phyloP scores from a whole-genome alignment of 1,140 invertebrate genomes.

The Bombus pascuorum region DNA sequence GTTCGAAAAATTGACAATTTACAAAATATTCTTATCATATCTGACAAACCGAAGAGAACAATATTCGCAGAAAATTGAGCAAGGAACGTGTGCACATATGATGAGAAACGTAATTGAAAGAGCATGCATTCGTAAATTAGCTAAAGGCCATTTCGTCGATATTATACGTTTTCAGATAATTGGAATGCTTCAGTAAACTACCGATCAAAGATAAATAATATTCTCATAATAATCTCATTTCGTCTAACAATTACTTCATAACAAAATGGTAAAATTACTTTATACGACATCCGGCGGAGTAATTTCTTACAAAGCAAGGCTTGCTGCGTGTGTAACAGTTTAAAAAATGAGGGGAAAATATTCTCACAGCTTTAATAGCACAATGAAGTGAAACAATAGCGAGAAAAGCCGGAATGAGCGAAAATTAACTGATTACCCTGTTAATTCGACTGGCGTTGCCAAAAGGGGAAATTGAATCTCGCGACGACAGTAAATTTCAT shows the following conservation, averaged over 20 bases:
- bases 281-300: neutral
- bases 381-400: neutral
- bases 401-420: neutral
- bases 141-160: no score
- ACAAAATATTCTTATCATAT: no score
- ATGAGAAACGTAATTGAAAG: no score
- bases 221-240: neutral
- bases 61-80: no score
- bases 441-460: constrained; percentile 24
- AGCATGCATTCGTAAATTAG: no score
- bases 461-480: constrained; percentile 31
- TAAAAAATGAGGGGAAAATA: neutral
- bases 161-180: no score
- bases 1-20: no score
- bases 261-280: neutral
- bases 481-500: constrained; percentile 24
- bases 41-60: no score
- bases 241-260: neutral
- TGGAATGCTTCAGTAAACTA: no score
- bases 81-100: no score
- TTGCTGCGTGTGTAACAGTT: neutral
- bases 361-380: neutral
- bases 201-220: no score
- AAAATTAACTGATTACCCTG: constrained; percentile 21
- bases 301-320: neutral